Evolutionary conservation across 2,888 invertebrate genomes (phyloP), one percentile per base, ranked within the genome.

Genomic region (Isotomurus palustris): DNA sequence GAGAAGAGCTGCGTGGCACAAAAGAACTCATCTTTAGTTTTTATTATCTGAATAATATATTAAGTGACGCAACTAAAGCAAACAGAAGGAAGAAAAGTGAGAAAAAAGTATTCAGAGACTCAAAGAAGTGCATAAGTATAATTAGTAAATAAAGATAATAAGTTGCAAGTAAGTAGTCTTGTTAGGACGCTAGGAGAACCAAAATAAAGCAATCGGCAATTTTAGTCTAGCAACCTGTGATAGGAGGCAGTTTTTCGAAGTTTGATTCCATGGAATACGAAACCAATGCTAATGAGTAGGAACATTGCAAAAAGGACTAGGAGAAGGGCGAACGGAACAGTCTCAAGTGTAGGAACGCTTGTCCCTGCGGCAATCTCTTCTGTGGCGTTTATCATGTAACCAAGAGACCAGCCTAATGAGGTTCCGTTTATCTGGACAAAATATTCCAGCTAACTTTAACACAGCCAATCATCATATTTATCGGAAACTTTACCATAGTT

Each of bases 311-410:
- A 72, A 4, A 71, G 54, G 3, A 70, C 52, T 14, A 70, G 54
- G 21, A 72, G 66, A 8, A 70, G 47, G 3, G 62, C 50, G 56
- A 72, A 71, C 3, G 66, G 55, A 1, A 66, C n/a, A 0, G 60
- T 47, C n/a, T 58, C 51, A 47, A 72, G 27, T 24, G 60, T 60
- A 2, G 72, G 69, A 12, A 60, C 50, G 21, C 52, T 38, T 2
- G 53, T 56, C 6, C 71, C 72, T 3, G 71, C 68, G 28, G 76
- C 73, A 48, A 77, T 74, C 28, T 64, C 64, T 48, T 76, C 75
- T 3, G 77, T 78, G 22, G 75, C 74, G 60, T 76, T 75, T 14
- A 78, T 72, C 76, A 79, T 78, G 64, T 74, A 78, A 4, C 79
- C 79, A 29, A 78, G 62, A 0, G 77, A 69, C 79, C 79, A 79